Evolutionary conservation across 2,797 vertebrate genomes (phyloP).

Genomic region (Sebastes cheni): DNA sequence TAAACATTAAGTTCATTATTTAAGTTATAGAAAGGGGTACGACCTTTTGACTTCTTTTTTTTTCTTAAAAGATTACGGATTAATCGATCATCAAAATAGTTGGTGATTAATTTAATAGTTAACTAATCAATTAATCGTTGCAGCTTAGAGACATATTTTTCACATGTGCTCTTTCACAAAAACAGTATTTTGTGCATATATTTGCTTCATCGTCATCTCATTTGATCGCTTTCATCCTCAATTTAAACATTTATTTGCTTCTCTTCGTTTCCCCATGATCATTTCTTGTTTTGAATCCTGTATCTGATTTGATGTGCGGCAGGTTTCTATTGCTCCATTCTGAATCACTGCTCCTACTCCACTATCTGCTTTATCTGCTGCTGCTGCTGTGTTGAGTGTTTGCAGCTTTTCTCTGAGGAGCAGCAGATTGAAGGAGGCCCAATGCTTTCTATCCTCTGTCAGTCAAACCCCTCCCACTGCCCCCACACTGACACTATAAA

Average conservation of each 20-base stretch:
- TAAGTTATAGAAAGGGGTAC: too few relatives aligned
- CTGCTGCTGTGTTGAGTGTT: neutral
- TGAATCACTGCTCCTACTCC: neutral
- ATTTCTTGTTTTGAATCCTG: neutral
- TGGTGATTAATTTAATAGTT: too few relatives aligned
- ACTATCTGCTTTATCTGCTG: neutral
- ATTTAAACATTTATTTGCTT: neutral
- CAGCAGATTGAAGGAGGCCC: slow-evolving; percentile 3
- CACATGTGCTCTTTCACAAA: too few relatives aligned
- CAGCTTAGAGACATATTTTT: too few relatives aligned
- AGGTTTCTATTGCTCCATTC: neutral
- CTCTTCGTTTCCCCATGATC: neutral
- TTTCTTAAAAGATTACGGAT: too few relatives aligned
- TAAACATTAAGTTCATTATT: too few relatives aligned
- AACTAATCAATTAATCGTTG: too few relatives aligned
- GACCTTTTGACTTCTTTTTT: too few relatives aligned
- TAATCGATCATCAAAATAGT: too few relatives aligned
- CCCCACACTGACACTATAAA: slow-evolving; percentile 19
- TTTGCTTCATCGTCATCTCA: neutral
- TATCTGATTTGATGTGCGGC: neutral
- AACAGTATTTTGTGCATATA: too few relatives aligned
- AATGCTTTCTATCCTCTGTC: neutral
- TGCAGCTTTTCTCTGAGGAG: slow-evolving; percentile 8
- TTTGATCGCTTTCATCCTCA: neutral
- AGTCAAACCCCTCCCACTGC: slow-evolving; percentile 6